Conservation (phyloP, 2,888 invertebrate species). For the Xanthorhoe spadicearia region DNA sequence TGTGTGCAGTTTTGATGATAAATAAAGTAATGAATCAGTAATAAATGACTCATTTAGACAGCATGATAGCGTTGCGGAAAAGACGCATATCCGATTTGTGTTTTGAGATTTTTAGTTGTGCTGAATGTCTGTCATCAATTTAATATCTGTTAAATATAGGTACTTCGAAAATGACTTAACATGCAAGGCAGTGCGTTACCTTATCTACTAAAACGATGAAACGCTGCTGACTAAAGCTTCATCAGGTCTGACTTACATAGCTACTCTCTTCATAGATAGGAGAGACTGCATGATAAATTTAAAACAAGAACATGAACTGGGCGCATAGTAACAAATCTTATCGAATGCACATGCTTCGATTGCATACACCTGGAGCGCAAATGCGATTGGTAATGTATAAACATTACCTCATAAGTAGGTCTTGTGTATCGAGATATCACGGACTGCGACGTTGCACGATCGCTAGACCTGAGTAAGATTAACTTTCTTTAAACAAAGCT, state of each 20-base stretch:
- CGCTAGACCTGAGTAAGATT: conserved; percentile 45
- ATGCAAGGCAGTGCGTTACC: neutral
- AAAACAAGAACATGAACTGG: conserved; percentile 20
- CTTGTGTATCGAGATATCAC: conserved; percentile 55
- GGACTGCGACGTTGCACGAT: conserved; percentile 58
- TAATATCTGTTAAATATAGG: neutral
- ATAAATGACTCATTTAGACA: conserved; percentile 13
- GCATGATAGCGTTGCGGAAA: conserved; percentile 9
- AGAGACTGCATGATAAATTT: neutral
- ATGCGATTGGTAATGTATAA: conserved; percentile 56
- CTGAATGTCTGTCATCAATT: neutral
- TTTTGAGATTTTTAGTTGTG: conserved; percentile 10
- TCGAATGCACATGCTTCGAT: conserved; percentile 61
- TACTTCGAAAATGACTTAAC: neutral
- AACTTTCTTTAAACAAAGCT: conserved; percentile 41
- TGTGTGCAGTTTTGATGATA: conserved; percentile 13
- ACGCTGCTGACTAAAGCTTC: neutral
- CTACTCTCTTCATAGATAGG: neutral
- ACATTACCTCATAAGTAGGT: conserved; percentile 42
- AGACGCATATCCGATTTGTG: neutral
- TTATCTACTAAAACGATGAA: neutral
- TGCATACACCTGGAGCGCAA: conserved; percentile 65
- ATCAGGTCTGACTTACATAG: neutral
- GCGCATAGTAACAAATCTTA: conserved; percentile 54
- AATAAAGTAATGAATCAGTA: conserved; percentile 4